These are phyloP conservation scores for Drosophila rellima DNA, from an alignment of 2,888 invertebrate genomes.

Conservation along the genomic window DNA sequence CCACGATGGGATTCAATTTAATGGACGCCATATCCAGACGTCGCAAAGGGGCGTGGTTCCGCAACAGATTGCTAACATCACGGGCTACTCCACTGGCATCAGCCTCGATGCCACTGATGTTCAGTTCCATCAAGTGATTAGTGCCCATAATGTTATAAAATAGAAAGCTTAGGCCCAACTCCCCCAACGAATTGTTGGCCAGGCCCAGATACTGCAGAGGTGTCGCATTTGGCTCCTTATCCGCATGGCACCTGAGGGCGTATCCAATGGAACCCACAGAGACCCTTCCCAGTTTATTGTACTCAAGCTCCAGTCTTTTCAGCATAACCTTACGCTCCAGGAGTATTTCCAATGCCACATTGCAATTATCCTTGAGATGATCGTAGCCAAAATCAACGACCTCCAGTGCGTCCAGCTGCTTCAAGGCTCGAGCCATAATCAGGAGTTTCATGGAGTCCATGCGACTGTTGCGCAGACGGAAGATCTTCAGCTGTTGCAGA, in stretches of 20 bases:
- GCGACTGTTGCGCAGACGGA: slow-evolving; percentile 79
- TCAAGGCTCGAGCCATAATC: slow-evolving; percentile 60
- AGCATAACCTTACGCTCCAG: slow-evolving; percentile 60
- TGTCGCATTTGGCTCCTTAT: slow-evolving; percentile 27
- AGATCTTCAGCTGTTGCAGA: slow-evolving; percentile 62
- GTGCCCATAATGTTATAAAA: slow-evolving; percentile 49
- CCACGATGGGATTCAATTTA: slow-evolving; percentile 38
- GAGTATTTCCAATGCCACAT: slow-evolving; percentile 58
- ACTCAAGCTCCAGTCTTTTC: slow-evolving; percentile 69
- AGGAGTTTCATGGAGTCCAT: slow-evolving; percentile 76
- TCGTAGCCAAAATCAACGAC: slow-evolving; percentile 78
- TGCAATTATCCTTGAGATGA: slow-evolving; percentile 75
- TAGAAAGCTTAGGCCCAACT: slow-evolving; percentile 50
- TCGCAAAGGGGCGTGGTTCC: slow-evolving; percentile 55
- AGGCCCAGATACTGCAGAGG: slow-evolving; percentile 71
- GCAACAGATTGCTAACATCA: slow-evolving; percentile 58
- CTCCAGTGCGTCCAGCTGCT: slow-evolving; percentile 57
- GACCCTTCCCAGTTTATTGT: slow-evolving; percentile 64
- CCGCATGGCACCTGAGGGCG: slow-evolving; percentile 26
- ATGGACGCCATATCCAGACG: slow-evolving; percentile 68
- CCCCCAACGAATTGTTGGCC: slow-evolving; percentile 69
- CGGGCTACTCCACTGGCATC: slow-evolving; percentile 17
- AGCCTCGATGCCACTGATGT: slow-evolving; percentile 60
- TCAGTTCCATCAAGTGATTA: slow-evolving; percentile 60
- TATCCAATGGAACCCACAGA: slow-evolving; percentile 40